Evolutionary conservation across 2,888 invertebrate species (phyloP).

Genomic region (Nymphalis c-album): DNA sequence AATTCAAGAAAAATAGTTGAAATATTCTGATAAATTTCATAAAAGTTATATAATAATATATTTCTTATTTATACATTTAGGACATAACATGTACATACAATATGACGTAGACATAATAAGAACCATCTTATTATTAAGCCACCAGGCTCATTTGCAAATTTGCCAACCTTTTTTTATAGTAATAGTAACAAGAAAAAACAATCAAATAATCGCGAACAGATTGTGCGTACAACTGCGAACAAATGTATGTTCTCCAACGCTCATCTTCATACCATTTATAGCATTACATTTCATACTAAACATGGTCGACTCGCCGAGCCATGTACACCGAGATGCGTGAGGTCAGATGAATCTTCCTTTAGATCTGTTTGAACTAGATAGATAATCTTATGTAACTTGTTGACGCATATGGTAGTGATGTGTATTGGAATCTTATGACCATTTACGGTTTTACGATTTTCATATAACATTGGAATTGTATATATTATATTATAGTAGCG

Average conservation of each 20-base stretch:
- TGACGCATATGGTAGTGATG: constrained; percentile 7
- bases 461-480: not conserved
- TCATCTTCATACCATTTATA: constrained; percentile 25
- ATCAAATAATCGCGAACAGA: not conserved
- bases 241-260: constrained; percentile 28
- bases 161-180: no score
- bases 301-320: constrained; percentile 24
- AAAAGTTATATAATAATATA: no score
- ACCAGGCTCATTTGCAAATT: no score
- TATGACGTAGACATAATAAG: no score
- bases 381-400: constrained; percentile 31
- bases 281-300: constrained; percentile 33
- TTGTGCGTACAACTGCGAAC: constrained; percentile 17
- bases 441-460: not conserved
- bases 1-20: no score
- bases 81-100: no score
- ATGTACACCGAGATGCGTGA: constrained; percentile 40
- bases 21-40: no score
- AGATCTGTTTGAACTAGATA: constrained; percentile 41
- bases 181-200: not conserved
- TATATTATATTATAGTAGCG: not conserved
- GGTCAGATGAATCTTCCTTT: constrained; percentile 40
- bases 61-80: no score
- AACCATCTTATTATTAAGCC: no score
- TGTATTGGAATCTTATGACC: constrained; percentile 11